Percentiles rank a stretch among this genome's conserved stretches.
Conservation (phyloP, 2,797 vertebrate genomes). For the Clamator glandarius region DNA sequence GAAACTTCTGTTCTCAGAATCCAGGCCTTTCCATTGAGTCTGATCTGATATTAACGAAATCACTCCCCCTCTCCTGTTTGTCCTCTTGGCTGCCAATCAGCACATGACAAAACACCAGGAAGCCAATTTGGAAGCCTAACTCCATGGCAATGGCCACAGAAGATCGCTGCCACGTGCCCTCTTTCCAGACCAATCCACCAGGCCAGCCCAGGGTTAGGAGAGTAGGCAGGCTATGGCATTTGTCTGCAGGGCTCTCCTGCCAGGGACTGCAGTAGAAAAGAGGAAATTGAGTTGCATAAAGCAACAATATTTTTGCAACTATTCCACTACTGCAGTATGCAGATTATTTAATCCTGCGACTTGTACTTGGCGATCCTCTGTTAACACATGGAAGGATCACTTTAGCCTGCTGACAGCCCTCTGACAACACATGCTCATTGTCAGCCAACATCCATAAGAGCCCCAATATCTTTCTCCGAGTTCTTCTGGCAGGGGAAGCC, state of each 20-base stretch:
- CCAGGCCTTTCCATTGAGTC: conserved; percentile 21
- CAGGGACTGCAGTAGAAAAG: rapidly evolving
- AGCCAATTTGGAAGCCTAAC: not conserved
- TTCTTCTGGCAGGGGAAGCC: not conserved
- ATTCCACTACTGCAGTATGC: not conserved
- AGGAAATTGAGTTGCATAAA: not conserved
- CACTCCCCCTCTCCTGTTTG: conserved; percentile 48
- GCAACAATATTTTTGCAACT: not conserved
- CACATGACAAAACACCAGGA: conserved; percentile 5
- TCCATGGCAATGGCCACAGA: not conserved
- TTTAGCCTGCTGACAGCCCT: not conserved
- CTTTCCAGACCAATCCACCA: not conserved
- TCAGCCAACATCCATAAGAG: not conserved
- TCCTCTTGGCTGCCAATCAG: conserved; percentile 37
- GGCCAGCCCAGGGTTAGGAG: not conserved
- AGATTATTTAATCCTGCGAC: not conserved
- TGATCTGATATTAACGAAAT: conserved; percentile 51
- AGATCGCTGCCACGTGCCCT: not conserved
- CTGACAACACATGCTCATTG: not conserved
- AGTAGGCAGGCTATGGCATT: not conserved
- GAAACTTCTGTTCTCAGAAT: conserved; percentile 61
- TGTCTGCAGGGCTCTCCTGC: not conserved
- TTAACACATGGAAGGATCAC: not conserved
- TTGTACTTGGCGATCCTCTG: not conserved
- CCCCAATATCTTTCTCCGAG: not conserved